Evolutionary conservation across 2,888 invertebrate species (phyloP), one percentile per base, ranked within the genome.

Genomic region (Metellina segmentata): DNA sequence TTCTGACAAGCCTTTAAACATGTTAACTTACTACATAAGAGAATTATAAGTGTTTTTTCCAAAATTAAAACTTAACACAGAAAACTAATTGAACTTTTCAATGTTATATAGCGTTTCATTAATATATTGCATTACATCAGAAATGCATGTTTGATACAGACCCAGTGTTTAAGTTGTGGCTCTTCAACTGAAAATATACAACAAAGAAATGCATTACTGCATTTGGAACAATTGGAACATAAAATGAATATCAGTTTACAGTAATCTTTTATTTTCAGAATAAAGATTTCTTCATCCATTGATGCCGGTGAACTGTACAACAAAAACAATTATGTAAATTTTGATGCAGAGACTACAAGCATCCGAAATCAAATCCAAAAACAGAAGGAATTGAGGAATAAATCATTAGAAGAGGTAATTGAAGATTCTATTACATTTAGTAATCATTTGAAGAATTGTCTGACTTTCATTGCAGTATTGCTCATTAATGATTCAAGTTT

Each of bases 311-410:
- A 82, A 34, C 77, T 52, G 1, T 89, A 82, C 69, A 61, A 53
- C 48, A 83, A 89, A 69, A 77, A 51, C 34, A 83, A 7, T 20
- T 91, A 91, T 70, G 75, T 91, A 11, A 82, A 86, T 77, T 51
- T 86, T 51, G 5, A 71, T 71, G 19, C 49, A 1, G 78, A 70
- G 9, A 34, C 20, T 20, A n/a, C 51, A 51, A 70, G 6, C 52
- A 2, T 74, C 4, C 8, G 74, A 20, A 72, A 72, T 48, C 79
- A 85, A 77, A n/a, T 86, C 5, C 51, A 48, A 9, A n/a, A 81
- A 0, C 81, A 85, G 19, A 90, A 85, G 13, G 85, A 91, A 78
- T 16, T 72, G 11, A 11, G 87, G 19, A 51, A 91, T 74, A 82
- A 86, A 75, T 34, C 51, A 0, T 52, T 90, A 53, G 52, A 70